Evolutionary conservation across 1,140 invertebrate genomes (phyloP), one percentile per base, ranked within the genome.

Genomic region (Gonioctena quinquepunctata): DNA sequence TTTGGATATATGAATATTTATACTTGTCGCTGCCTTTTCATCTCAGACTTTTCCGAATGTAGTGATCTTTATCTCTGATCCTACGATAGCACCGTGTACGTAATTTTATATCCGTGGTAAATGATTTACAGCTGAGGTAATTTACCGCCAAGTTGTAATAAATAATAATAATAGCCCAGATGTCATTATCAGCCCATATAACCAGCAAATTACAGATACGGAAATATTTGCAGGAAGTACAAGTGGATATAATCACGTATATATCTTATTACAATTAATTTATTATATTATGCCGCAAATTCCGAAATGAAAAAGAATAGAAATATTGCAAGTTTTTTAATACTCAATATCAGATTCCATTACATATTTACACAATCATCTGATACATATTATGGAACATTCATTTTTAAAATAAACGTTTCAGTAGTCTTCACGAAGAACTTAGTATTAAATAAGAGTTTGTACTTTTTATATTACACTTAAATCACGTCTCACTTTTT

Each of bases 381-480:
- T 75, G 71, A 77, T 69, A 69, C 33, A 16, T 72, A 75, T 72
- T 77, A 75, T 77, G 74, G 76, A 77, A 79, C 77, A 79, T 79
- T 77, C 73, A 77, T 77, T 77, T 79, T 76, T 72, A 69, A 76
- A 77, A 79, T 77, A 79, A 77, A 79, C 75, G 77, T 75, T 74
- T 66, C 33, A 49, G n/a, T n/a, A 67, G 28, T 69, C 60, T 42
- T 68, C 71, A 26, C 60, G 56, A 59, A 62, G 42, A 66, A 70
- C 63, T 74, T 74, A 69, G 33, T 42, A 64, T 72, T 74, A 73
- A 74, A 78, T 78, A 72, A 74, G 54, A 76, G 78, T 80, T 80
- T 78, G 78, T 78, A 78, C 77, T 78, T 72, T 77, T 68, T 75
- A 77, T 76, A 77, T 80, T 80, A 76, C 78, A 80, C 77, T 78